Percentiles rank a stretch among this genome's conserved stretches.
Evolutionary conservation across 2,888 invertebrate genomes (phyloP).

Genomic region (Euplagia quadripunctaria): DNA sequence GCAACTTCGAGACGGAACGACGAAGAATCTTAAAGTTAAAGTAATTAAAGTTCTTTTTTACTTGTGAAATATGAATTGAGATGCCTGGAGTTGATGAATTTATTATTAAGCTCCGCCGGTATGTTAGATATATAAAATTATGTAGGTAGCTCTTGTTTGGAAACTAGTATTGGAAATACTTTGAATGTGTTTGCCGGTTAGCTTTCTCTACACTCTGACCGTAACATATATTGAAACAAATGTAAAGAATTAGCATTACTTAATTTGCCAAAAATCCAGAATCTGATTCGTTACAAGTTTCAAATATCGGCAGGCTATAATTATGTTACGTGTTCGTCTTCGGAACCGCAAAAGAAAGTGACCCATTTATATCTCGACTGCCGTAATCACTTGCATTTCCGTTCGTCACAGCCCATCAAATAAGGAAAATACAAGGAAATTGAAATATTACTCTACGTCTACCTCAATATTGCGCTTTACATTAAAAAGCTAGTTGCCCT

Average conservation of each 20-base stretch:
- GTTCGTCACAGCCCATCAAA: conserved; percentile 7
- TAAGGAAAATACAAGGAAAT: conserved; percentile 11
- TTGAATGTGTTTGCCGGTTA: neutral
- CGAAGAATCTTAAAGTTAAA: conserved; percentile 14
- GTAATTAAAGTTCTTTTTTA: conserved; percentile 17
- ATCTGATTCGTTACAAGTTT: neutral
- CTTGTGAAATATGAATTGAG: conserved; percentile 19
- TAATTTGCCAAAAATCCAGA: neutral
- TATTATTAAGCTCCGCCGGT: conserved; percentile 3
- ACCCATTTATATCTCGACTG: neutral
- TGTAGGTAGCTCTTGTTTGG: neutral
- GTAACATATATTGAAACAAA: neutral
- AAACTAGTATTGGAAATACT: neutral
- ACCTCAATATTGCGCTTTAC: neutral
- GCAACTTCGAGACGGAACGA: conserved; percentile 4
- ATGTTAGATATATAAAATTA: neutral
- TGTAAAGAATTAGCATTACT: neutral
- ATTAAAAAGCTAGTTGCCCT: conserved; percentile 5
- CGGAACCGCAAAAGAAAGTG: neutral
- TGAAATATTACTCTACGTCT: conserved; percentile 1
- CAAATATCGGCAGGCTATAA: neutral
- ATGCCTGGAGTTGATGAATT: conserved; percentile 9
- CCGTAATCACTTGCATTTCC: conserved; percentile 6
- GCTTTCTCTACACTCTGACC: no score
- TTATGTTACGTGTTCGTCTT: neutral